Evolutionary conservation across 2,888 invertebrate species (phyloP), one percentile per base, ranked within the genome.

Genomic region (Zaprionus obscuricornis): DNA sequence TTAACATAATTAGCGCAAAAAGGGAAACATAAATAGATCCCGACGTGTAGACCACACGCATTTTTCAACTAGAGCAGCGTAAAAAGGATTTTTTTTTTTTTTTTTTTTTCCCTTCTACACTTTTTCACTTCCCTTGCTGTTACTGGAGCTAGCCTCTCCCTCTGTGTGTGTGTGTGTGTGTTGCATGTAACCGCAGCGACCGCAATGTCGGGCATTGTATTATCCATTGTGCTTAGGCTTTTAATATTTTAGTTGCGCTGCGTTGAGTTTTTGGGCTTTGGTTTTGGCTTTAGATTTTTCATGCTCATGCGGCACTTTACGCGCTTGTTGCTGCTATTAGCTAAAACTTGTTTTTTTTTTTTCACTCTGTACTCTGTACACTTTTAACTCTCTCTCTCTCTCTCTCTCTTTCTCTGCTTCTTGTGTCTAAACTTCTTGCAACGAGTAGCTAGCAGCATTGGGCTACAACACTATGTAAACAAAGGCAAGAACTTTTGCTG

Each of bases 161-260:
- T n/a, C 43, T 66, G 34, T 45, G 13, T 33, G 27, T 22, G 27
- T 51, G 31, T 52, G 50, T 46, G 49, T 29, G 34, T n/a, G 47
- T 11, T 24, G 33, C 27, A 24, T 34, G 31, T 43, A 55, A 18
- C 56, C 63, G 39, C 68, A 33, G 40, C 59, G 57, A 42, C 49
- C 18, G 7, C n/a, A n/a, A 37, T n/a, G n/a, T n/a, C 47, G 52
- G 18, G 43, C 49, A 62, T 70, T 78, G 72, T 78, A 51, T 70
- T 72, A 75, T 54, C 58, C 78, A 64, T 82, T 82, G 65, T 72
- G 60, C 74, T 74, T 74, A 79, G 77, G 66, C 76, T 68, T 83
- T 81, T 83, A 81, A 83, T 81, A 81, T 81, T 83, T 79, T 64
- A 81, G 65, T 52, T 63, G 68, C 66, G 62, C 69, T 64, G 47